Base-by-base conservation (phyloP, 2,797 vertebrate species). In the Neosilurus hyrtlii region DNA sequence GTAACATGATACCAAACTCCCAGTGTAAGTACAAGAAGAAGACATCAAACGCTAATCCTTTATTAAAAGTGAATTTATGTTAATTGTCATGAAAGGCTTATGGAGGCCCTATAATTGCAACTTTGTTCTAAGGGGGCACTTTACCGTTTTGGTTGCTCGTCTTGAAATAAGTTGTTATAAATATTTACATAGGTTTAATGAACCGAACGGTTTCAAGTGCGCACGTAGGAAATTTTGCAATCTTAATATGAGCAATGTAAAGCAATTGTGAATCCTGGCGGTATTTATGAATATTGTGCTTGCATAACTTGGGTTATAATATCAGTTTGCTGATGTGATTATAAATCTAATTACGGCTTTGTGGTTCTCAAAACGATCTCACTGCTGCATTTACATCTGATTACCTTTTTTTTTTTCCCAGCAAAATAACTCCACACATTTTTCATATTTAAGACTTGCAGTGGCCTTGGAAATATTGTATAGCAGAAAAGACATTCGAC, bases 321-420 rank as follows among this genome's bases (percentile, higher is more conserved):
- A 76, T 49, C 30, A 24, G 56, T n/a, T 76, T 61, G 52, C 26
- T 74, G 57, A 76, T 76, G 56, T 61, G 74, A 76, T 76, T 76
- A n/a, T 62, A 49, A 61, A 76, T 76, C 30, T 49, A 37, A 76
- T 61, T 61, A 61, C 18, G 8, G 14, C 49, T 26, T 4, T 74
- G 52, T 35, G 52, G 54, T 37, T 75, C 73, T 37, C 57, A 24
- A 9, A 76, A 76, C n/a, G 56, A 76, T n/a, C 74, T 24, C 74
- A 43, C 11, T 9, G 20, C 20, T 37, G 20, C 54, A 59, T 37
- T 75, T 35, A 59, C 54, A 75, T 75, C 73, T 59, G 54, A 75
- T 75, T 59, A 37, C 52, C 20, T 30, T 74, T 35, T 57, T 43
- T 43, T 43, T 20, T 63, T 10, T n/a, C 1, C 26, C 72, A 35